A percentile compares a stretch with the other conserved stretches of the same genome.
Evolutionary conservation across 2,113 vertebrate genomes (phyloP).

Genomic region (Phyllostomus discolor): DNA sequence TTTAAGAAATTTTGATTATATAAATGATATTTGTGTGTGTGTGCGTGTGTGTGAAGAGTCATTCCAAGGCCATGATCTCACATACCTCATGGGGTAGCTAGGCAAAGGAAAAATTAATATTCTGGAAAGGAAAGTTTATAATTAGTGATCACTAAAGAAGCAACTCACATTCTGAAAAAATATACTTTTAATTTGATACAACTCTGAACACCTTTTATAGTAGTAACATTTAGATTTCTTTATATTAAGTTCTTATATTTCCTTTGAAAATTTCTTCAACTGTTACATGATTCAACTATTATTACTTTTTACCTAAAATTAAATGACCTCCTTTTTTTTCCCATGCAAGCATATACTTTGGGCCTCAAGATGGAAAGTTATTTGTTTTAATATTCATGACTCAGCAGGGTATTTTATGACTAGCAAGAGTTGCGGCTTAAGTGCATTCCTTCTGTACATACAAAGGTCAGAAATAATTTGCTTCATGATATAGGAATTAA

Average conservation of each 20-base stretch:
- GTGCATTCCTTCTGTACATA: slow-evolving; percentile 65
- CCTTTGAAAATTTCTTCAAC: slow-evolving; percentile 12
- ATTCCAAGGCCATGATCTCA: not conserved
- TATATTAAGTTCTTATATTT: not conserved
- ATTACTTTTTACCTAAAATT: slow-evolving; percentile 25
- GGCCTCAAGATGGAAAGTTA: slow-evolving; percentile 41
- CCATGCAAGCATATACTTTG: not conserved
- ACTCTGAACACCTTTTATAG: not conserved
- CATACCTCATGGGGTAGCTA: not conserved
- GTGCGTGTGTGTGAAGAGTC: not conserved
- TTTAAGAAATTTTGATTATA: not conserved
- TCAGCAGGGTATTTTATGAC: slow-evolving; percentile 59
- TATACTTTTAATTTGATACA: not conserved
- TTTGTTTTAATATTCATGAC: slow-evolving; percentile 66
- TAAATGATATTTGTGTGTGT: not conserved
- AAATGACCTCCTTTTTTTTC: slow-evolving; percentile 26
- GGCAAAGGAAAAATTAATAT: not conserved
- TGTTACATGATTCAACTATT: not conserved
- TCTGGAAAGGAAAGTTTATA: not conserved
- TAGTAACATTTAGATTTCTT: slow-evolving; percentile 6
- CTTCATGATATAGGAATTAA: slow-evolving; percentile 72
- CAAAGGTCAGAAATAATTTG: slow-evolving; percentile 74
- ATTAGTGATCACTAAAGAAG: not conserved
- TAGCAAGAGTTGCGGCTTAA: slow-evolving; percentile 52
- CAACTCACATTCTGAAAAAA: not conserved